Base-by-base conservation (phyloP, 2,888 invertebrate species). In the Arrhopalites spinosus region DNA sequence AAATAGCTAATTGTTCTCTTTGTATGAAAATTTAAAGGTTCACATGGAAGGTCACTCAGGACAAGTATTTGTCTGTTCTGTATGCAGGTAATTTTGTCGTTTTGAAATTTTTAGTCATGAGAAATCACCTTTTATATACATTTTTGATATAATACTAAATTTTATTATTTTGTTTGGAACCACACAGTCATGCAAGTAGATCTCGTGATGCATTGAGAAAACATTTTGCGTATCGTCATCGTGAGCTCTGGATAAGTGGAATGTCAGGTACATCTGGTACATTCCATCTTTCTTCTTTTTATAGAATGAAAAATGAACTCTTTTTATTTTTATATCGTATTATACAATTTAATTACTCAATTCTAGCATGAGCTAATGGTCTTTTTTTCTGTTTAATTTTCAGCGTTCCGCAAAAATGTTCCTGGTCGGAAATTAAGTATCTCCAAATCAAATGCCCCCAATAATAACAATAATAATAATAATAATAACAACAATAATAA, bases 11-110 rank as follows among this genome's bases (percentile, higher is more conserved):
- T 66, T 20, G 7, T 17, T 25, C 8, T 66, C 30, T 36, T n/a
- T 2, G 5, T 63, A 13, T 27, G 63, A 23, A 13, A 23, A 30
- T 3, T n/a, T 17, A 56, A 56, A 82, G 82, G 83, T 95, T 77
- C 95, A 95, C 84, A 91, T 95, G 90, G 95, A 95, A 84, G 94
- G 94, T 25, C 95, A 95, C 86, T 92, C 94, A 84, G 94, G 94
- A 81, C 91, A 93, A 68, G 90, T 93, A 43, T 94, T 95, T 86
- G 93, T 94, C 45, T 95, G 95, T 84, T 90, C 91, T 78, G 92
- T 93, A 0, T 95, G 95, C 86, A n/a, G n/a, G n/a, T n/a, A n/a
- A n/a, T n/a, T n/a, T n/a, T n/a, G n/a, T n/a, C n/a, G n/a, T n/a
- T n/a, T n/a, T n/a, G n/a, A n/a, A n/a, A n/a, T n/a, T n/a, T n/a